Percentiles rank a stretch among this genome's conserved stretches.
These are phyloP conservation scores for Cercopithecus mona DNA, from an alignment of 2,113 vertebrate species.

Conservation along the genomic window DNA sequence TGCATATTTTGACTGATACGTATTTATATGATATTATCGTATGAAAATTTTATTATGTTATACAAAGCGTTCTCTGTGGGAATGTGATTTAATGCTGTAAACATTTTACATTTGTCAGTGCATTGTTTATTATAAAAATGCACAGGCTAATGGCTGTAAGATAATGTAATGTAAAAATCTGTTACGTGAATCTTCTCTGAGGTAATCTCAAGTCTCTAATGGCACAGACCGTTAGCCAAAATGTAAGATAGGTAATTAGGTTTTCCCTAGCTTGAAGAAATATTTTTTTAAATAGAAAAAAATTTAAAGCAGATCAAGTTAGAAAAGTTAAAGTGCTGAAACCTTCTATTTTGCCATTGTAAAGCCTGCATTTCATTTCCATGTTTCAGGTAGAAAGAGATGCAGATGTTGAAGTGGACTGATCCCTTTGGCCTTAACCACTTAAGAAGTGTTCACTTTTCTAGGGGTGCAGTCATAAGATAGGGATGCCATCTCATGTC, in stretches of 20 bases:
- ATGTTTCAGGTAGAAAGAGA: background rate
- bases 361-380: background rate
- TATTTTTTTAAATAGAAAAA: background rate
- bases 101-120: conserved; percentile 81
- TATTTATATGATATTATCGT: conserved; percentile 88
- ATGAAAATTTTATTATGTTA: conserved; percentile 90
- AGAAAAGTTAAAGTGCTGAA: background rate
- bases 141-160: conserved; percentile 76
- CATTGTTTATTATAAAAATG: conserved; percentile 84
- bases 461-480: background rate
- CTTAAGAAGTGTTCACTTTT: conserved; percentile 14
- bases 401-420: background rate
- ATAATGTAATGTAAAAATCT: conserved; percentile 57
- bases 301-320: background rate
- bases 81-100: conserved; percentile 84
- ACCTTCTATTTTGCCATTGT: background rate
- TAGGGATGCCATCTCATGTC: background rate
- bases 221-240: conserved; percentile 62
- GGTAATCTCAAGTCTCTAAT: conserved; percentile 62
- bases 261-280: conserved; percentile 38
- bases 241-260: conserved; percentile 33
- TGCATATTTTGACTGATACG: conserved; percentile 84
- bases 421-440: background rate
- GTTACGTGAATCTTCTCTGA: conserved; percentile 62
- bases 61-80: conserved; percentile 85